These are phyloP conservation scores for Malurus leucopterus DNA, from an alignment of 2,797 vertebrate genomes.

Conservation along the genomic window DNA sequence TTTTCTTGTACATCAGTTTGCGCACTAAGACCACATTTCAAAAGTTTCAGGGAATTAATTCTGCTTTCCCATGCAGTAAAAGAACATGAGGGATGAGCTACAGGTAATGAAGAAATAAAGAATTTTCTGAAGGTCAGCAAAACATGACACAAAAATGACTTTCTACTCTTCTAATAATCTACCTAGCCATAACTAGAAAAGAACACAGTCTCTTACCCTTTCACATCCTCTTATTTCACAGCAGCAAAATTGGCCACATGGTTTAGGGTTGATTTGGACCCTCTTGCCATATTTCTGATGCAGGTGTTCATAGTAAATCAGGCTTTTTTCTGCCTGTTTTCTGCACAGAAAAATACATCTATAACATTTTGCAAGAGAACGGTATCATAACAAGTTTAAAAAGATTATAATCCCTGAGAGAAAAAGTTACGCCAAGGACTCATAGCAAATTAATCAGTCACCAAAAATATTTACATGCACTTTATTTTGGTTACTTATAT, in stretches of 20 bases:
- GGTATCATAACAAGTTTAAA: background rate
- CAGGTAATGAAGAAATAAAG: background rate
- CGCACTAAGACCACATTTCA: background rate
- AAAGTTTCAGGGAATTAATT: background rate
- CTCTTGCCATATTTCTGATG: conserved; percentile 69
- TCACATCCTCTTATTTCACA: conserved; percentile 74
- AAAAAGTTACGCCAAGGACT: background rate
- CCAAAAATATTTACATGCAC: background rate
- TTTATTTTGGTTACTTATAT: background rate
- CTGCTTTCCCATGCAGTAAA: background rate
- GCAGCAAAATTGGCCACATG: conserved; percentile 85
- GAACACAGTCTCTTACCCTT: conserved; percentile 54
- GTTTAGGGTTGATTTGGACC: conserved; percentile 77
- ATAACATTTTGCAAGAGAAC: background rate
- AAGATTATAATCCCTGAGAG: background rate
- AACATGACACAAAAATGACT: background rate
- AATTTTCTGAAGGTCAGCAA: background rate
- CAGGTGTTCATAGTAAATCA: conserved; percentile 81
- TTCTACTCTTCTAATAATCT: background rate
- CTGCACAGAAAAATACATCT: conserved; percentile 60
- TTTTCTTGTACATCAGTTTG: background rate
- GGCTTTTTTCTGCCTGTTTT: conserved; percentile 84
- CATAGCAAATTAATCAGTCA: background rate
- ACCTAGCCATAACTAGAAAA: background rate
- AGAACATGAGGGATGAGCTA: background rate